These are phyloP conservation scores for Malurus alboscapulatus DNA, from an alignment of 2,113 vertebrate species.

Conservation along the genomic window DNA sequence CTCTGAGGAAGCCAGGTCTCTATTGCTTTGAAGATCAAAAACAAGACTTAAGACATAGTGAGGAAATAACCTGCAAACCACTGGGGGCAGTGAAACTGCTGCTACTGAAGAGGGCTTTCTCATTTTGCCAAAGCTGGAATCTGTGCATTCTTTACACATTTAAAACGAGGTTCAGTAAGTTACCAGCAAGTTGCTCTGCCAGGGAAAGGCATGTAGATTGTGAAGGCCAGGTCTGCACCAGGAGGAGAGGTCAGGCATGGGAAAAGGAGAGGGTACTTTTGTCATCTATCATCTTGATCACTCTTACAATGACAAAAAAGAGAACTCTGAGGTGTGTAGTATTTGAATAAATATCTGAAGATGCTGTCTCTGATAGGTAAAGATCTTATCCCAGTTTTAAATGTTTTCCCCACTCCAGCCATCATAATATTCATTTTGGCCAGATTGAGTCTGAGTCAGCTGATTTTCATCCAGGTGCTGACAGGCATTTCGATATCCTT, in stretches of 20 bases:
- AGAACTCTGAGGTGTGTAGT: not conserved
- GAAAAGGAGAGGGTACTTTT: not conserved
- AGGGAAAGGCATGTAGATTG: not conserved
- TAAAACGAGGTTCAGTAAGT: not conserved
- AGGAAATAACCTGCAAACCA: not conserved
- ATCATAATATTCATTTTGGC: not conserved
- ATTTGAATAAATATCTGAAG: not conserved
- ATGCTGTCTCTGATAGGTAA: not conserved
- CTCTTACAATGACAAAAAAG: not conserved
- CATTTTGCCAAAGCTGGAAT: not conserved
- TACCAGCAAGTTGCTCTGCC: not conserved
- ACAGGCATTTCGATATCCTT: conserved; percentile 54
- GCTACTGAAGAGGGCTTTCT: not conserved
- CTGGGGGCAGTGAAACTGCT: not conserved
- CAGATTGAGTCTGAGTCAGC: conserved; percentile 38
- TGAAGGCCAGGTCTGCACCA: not conserved
- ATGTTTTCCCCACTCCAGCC: not conserved
- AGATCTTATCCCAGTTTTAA: not conserved
- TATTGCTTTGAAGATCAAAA: not conserved
- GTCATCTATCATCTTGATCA: not conserved
- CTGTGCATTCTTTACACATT: not conserved
- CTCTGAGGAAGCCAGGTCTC: not conserved
- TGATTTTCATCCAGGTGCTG: conserved; percentile 61
- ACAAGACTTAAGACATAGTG: not conserved
- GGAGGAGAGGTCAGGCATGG: not conserved